Percentiles rank a stretch among this genome's conserved stretches.
phyloP scores from a whole-genome alignment of 2,797 vertebrate genomes.

The Microchirus variegatus region DNA sequence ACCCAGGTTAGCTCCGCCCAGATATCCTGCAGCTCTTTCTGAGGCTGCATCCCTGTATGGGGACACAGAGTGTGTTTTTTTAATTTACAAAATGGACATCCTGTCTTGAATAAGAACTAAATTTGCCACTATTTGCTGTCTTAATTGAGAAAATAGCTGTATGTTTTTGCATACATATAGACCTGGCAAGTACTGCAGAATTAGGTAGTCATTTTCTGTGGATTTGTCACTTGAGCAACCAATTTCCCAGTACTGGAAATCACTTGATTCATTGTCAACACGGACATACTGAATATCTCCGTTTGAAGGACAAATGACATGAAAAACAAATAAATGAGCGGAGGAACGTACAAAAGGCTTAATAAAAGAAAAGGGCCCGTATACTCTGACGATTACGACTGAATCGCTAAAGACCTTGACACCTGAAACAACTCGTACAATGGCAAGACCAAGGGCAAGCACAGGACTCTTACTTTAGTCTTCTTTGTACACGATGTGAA shows the following conservation, averaged over 20 bases:
- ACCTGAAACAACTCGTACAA: neutral
- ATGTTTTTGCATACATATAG: neutral
- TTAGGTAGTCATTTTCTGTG: neutral
- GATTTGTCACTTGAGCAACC: neutral
- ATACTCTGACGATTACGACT: neutral
- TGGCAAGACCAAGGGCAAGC: neutral
- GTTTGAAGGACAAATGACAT: slow-evolving; percentile 5
- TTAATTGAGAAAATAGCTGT: too few relatives aligned
- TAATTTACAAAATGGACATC: too few relatives aligned
- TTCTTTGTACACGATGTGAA: neutral
- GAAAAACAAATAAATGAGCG: neutral
- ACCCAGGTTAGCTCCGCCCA: too few relatives aligned
- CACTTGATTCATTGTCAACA: neutral
- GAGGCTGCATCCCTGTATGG: too few relatives aligned
- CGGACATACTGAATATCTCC: neutral
- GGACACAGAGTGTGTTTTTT: too few relatives aligned
- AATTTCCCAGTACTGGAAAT: neutral
- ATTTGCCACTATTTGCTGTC: too few relatives aligned
- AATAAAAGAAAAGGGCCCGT: neutral
- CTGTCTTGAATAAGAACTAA: too few relatives aligned
- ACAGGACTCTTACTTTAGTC: neutral
- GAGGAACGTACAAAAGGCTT: neutral
- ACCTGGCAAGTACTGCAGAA: neutral
- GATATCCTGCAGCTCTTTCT: too few relatives aligned
- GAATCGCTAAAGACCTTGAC: neutral